phyloP scores from a whole-genome alignment of 2,113 vertebrate genomes.

The Australoheros scitulus region DNA sequence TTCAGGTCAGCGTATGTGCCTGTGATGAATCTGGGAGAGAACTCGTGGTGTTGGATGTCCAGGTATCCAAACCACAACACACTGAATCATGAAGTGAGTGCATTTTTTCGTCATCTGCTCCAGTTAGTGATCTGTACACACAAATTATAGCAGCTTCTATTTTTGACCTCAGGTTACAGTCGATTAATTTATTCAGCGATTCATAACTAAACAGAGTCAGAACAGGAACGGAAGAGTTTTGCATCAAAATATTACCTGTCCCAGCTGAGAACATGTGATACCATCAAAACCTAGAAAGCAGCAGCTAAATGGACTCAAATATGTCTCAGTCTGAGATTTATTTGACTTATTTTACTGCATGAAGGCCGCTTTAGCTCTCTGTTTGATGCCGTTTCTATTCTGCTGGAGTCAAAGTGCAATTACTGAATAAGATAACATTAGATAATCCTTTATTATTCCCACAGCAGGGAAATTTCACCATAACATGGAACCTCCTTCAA shows the following conservation, averaged over 20 bases:
- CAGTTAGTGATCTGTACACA: background rate
- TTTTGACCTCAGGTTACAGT: background rate
- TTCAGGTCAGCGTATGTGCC: conserved; percentile 35
- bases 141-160: background rate
- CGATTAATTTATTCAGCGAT: background rate
- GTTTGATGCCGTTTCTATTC: background rate
- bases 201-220: background rate
- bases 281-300: background rate
- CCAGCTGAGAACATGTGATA: background rate
- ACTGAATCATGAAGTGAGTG: background rate
- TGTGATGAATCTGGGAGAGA: background rate
- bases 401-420: background rate
- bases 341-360: background rate
- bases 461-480: background rate
- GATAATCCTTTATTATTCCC: background rate
- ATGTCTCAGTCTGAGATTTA: background rate
- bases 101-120: background rate
- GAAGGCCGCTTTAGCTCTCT: background rate
- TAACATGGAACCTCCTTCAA: background rate
- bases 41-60: background rate
- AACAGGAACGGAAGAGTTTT: background rate
- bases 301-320: background rate
- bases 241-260: background rate
- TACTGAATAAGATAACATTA: too few species aligned
- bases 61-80: background rate